Evolutionary conservation across 53 echinoderm and acorn worm genomes (phyloP), one percentile per base, ranked within the genome.

Genomic region (Paracentrotus lividus): DNA sequence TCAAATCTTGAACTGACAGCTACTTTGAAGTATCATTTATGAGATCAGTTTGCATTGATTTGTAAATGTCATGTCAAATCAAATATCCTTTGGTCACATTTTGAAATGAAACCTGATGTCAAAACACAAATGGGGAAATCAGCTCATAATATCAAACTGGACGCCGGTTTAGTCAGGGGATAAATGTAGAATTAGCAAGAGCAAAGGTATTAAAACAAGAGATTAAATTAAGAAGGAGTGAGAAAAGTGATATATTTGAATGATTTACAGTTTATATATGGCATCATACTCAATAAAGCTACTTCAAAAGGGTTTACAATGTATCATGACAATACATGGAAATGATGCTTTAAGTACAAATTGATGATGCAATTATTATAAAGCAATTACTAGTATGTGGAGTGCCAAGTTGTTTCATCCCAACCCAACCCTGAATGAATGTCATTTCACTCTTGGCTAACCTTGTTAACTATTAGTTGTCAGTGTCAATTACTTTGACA

Each of bases 11-110:
- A 45, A 47, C 18, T 81, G 81, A 81, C 47, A 81, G 7, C 4
- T 69, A 20, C 38, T 38, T 81, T 49, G 10, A 45, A 27, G 81
- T 34, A 86, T 55, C 86, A 38, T 56, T 53, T 85, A 10, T 3
- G 0, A 85, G 85, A 85, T 85, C 31, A 14, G 9, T 27, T 85
- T n/a, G n/a, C n/a, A n/a, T n/a, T 85, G 42, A 49, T 52, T 85
- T 31, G 31, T 53, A 86, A 56, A 86, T 86, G 86, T 44, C 86
- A 56, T 5, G 24, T 55, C 86, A 56, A 86, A 86, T 55, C 24
- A 32, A 86, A 86, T 86, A 56, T 56, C 86, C 81, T 10, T 47
- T 47, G 44, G 36, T 40, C 36, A 40, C 29, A 27, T 1, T 36
- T 40, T 72, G 72, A 72, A 38, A 72, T 72, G 40, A 6, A 72